These are phyloP conservation scores for Drosophila lacertosa DNA, from an alignment of 1,140 invertebrate species.

Conservation along the genomic window DNA sequence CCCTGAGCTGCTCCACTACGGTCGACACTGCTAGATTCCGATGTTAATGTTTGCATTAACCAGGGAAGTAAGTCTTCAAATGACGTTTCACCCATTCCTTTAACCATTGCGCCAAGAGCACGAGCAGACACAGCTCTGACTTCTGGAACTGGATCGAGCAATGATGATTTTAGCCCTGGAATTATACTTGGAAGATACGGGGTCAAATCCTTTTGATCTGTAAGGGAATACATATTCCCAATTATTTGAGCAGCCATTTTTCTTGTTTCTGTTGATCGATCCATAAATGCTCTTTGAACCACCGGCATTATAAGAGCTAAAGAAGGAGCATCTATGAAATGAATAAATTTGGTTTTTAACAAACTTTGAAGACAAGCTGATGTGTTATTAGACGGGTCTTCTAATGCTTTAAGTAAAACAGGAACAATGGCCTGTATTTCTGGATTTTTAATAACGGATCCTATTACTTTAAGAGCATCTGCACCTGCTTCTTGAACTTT, in stretches of 20 bases:
- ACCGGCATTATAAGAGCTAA: conserved; percentile 99
- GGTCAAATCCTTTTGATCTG: conserved; percentile 98
- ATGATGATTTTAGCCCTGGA: conserved; percentile 97
- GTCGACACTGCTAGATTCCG: conserved; percentile 97
- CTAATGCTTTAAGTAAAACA: conserved; percentile 94
- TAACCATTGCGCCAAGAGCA: conserved; percentile 98
- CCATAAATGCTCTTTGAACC: conserved; percentile 97
- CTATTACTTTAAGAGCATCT: conserved; percentile 97
- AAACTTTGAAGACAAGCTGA: conserved; percentile 95
- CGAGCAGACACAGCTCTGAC: conserved; percentile 95
- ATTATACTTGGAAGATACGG: conserved; percentile 99
- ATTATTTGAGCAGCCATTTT: conserved; percentile 99
- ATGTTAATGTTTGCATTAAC: conserved; percentile 99
- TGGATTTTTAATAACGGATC: conserved; percentile 98
- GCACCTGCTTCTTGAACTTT: conserved; percentile 99
- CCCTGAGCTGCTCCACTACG: conserved; percentile 99
- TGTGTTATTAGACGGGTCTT: conserved; percentile 98
- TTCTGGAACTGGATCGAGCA: conserved; percentile 99
- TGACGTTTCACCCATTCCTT: conserved; percentile 96
- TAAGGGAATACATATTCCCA: conserved; percentile 99
- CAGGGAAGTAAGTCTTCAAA: conserved; percentile 98
- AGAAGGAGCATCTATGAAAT: conserved; percentile 99
- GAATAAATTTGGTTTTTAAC: conserved; percentile 98
- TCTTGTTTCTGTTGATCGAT: conserved; percentile 97
- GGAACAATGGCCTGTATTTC: conserved; percentile 99